Evolutionary conservation across 1,140 invertebrate genomes (phyloP), one percentile per base, ranked within the genome.

Genomic region (Calycopis cecrops): DNA sequence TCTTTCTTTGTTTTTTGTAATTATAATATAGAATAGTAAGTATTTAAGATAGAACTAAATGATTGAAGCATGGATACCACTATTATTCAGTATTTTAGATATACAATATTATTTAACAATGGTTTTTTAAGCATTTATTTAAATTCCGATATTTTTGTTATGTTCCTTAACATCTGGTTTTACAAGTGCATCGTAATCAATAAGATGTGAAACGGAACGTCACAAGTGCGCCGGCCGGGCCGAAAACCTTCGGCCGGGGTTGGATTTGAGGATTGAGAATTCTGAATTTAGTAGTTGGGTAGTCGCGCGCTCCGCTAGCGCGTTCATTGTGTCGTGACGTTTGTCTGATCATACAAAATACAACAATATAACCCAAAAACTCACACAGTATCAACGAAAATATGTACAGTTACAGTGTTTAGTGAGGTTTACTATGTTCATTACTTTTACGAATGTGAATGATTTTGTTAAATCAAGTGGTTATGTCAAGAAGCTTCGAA

Each of bases 281-380:
- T 28, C 21, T 50, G 58, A 56, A 38, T 57, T 47, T 44, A 44
- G 40, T 44, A 14, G 40, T 16, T 14, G 40, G 14, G 40, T 14
- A 9, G 40, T 44, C 40, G 51, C 17, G 52, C 52, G 48, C 14
- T 34, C 53, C 47, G 34, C 48, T 28, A 28, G 21, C 18, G 37
- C 11, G 35, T 37, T 17, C 16, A 53, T 3, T 28, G 21, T 28
- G 21, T 28, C 21, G 21, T 28, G 21, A 28, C 49, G 55, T 42
- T 50, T 47, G 17, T 28, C 21, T 28, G 21, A 50, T 28, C 42
- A 63, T 52, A 65, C 60, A 69, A 67, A 67, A 73, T 73, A 84
- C 67, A 79, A 75, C 73, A 81, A 83, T 77, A 83, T 79, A 81
- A 79, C 67, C 67, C 70, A 78, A 67, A 71, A 79, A 66, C n/a